phyloP scores from a whole-genome alignment of 1,140 invertebrate species.

The Cylas formicarius region DNA sequence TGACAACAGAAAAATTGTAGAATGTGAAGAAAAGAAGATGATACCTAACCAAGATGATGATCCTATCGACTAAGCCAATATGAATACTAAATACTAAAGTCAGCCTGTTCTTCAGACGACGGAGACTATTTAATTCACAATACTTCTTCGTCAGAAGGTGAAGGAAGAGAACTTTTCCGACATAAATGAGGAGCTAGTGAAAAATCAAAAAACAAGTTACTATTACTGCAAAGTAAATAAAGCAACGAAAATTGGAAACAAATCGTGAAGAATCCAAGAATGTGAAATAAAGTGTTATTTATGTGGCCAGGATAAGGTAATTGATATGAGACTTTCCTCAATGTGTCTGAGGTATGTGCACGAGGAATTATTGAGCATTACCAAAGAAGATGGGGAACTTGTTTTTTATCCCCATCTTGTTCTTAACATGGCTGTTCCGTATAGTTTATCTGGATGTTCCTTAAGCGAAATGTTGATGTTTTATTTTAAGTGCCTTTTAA shows the following conservation, averaged over 20 bases:
- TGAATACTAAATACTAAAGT: not conserved
- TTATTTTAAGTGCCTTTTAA: too few species aligned
- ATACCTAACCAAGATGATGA: too few species aligned
- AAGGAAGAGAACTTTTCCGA: not conserved
- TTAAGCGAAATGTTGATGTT: too few species aligned
- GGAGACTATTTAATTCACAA: not conserved
- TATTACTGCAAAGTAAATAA: not conserved
- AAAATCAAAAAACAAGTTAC: not conserved
- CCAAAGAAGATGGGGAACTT: not conserved
- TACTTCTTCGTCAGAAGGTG: not conserved
- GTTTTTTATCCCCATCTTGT: slow-evolving; percentile 1
- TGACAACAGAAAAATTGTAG: not conserved
- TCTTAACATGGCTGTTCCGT: too few species aligned
- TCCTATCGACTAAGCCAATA: too few species aligned
- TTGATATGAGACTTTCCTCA: not conserved
- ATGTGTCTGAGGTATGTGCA: slow-evolving; percentile 1
- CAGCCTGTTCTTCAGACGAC: not conserved
- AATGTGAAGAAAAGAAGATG: not conserved
- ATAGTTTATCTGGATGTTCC: too few species aligned
- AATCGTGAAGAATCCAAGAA: not conserved
- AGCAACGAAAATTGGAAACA: not conserved
- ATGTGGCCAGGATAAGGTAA: not conserved
- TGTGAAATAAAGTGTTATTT: not conserved
- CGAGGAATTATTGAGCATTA: slow-evolving; percentile 2
- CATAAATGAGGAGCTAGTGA: not conserved